phyloP scores from a whole-genome alignment of 1,140 invertebrate species.

The Orussus abietinus region DNA sequence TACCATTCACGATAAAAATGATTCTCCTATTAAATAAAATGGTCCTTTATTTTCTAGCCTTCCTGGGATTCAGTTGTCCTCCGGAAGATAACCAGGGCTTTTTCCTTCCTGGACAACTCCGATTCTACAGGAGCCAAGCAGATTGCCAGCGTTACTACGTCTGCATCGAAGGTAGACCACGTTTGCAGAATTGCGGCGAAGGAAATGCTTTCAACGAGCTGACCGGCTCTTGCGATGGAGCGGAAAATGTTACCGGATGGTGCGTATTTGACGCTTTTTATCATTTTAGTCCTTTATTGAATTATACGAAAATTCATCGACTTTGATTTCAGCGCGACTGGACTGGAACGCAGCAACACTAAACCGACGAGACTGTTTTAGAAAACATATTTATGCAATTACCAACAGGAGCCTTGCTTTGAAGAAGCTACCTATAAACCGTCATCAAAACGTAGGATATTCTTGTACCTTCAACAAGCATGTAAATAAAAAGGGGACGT shows the following conservation, averaged over 20 bases:
- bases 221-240: constrained; percentile 69
- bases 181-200: constrained; percentile 69
- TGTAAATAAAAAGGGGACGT: too few species aligned
- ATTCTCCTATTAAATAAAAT: constrained; percentile 4
- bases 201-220: constrained; percentile 78
- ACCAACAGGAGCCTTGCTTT: too few species aligned
- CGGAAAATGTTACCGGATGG: constrained; percentile 75
- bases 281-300: not conserved
- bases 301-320: not conserved
- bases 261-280: constrained; percentile 26
- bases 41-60: constrained; percentile 51
- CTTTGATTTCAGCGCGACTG: not conserved
- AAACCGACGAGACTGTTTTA: constrained; percentile 8
- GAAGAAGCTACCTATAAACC: too few species aligned
- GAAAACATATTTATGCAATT: too few species aligned
- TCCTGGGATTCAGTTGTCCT: constrained; percentile 67
- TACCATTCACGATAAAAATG: not conserved
- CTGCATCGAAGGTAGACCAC: constrained; percentile 71
- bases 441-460: too few species aligned
- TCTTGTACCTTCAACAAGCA: too few species aligned
- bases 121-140: constrained; percentile 57
- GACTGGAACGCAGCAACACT: constrained; percentile 1
- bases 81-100: constrained; percentile 42
- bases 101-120: constrained; percentile 54
- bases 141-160: constrained; percentile 81